phyloP scores from a whole-genome alignment of 2,888 invertebrate species.

The Dolomedes plantarius region DNA sequence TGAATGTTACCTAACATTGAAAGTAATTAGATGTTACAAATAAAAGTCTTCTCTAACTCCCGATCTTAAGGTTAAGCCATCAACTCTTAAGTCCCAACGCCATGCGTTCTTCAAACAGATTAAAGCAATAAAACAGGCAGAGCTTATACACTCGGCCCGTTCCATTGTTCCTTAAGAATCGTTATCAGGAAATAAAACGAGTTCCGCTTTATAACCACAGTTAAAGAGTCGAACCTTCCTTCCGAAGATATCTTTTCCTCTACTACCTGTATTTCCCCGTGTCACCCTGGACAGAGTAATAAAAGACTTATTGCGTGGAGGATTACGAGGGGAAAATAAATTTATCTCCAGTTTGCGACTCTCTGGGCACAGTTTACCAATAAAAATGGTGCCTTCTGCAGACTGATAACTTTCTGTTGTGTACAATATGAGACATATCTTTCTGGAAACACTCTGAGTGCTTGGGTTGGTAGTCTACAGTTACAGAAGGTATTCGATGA shows the following conservation, averaged over 20 bases:
- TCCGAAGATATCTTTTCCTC: not conserved
- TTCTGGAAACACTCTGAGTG: too few relatives aligned
- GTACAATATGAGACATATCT: too few relatives aligned
- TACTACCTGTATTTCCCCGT: not conserved
- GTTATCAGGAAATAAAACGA: not conserved
- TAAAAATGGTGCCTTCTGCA: too few relatives aligned
- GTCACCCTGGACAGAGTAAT: not conserved
- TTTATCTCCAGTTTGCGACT: not conserved
- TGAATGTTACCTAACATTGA: too few relatives aligned
- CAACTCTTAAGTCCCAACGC: too few relatives aligned
- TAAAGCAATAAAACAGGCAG: not conserved
- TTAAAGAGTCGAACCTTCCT: not conserved
- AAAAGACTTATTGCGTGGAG: not conserved
- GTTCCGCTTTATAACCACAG: not conserved
- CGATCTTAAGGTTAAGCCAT: too few relatives aligned
- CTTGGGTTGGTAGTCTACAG: too few relatives aligned
- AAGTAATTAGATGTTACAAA: too few relatives aligned
- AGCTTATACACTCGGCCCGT: not conserved
- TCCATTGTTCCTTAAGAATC: not conserved
- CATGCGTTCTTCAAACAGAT: not conserved
- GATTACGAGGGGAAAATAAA: not conserved
- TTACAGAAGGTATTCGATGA: too few relatives aligned
- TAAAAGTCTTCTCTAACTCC: too few relatives aligned
- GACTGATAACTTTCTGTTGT: too few relatives aligned
- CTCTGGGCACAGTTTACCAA: not conserved